Evolutionary conservation across 2,888 invertebrate genomes (phyloP), one percentile per base, ranked within the genome.

Genomic region (Yponomeuta evonymella): DNA sequence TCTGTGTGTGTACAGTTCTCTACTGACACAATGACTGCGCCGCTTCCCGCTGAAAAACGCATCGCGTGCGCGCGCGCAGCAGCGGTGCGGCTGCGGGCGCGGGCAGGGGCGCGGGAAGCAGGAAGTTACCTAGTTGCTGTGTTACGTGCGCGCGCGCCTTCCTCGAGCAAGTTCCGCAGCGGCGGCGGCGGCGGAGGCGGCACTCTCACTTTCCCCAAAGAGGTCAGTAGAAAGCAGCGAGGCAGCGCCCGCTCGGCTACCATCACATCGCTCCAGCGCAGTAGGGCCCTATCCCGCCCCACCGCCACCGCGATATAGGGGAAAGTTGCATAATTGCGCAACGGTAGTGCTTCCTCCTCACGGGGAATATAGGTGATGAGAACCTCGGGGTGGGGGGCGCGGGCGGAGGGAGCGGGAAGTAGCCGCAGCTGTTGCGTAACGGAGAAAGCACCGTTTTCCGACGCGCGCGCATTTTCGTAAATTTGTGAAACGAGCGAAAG

Each of bases 401-500:
- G 72, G 74, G 75, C 67, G 70, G 74, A 73, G 75, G 76, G 74
- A 71, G 76, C 85, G 81, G 85, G 86, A 90, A 89, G 89, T 89
- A 86, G 86, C 77, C 81, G 81, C 81, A 80, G 78, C 79, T 82
- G 83, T 90, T 91, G 88, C 89, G 87, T 86, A 91, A 91, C 76
- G 81, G 89, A 84, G 91, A 91, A 91, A 91, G 91, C 84, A 78
- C 75, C 73, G 80, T 86, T 87, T 89, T 90, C 88, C 90, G 90
- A 90, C 82, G 84, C 85, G 86, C 82, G 84, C 86, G 84, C 85
- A 87, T 91, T 90, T 92, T 90, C 86, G 90, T 90, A 84, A 88
- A 89, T 87, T 89, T 90, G 91, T 88, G 89, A 89, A 90, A 88
- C 88, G 83, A 90, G 88, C 89, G 90, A 90, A 91, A 91, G 90